A percentile compares a stretch with the other conserved stretches of the same genome.
phyloP scores from a whole-genome alignment of 2,888 invertebrate species.

The Chymomyza fuscimana region DNA sequence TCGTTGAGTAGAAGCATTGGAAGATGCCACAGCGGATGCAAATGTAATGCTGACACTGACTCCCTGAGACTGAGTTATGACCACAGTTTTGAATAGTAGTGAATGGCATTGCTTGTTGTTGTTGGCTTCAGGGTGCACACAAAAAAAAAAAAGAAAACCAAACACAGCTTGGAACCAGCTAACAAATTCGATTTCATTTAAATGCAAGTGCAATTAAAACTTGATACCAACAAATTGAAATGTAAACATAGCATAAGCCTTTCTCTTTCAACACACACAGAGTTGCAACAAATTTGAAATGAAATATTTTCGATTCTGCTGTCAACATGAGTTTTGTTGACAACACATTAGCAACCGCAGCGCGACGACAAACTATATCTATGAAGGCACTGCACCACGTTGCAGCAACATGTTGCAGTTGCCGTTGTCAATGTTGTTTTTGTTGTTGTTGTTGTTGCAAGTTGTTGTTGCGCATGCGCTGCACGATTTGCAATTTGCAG shows the following conservation, averaged over 20 bases:
- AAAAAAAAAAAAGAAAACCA: neutral
- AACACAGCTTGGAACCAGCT: neutral
- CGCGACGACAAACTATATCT: constrained; percentile 14
- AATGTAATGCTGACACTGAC: neutral
- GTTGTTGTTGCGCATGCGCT: constrained; percentile 64
- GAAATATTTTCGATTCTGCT: constrained; percentile 75
- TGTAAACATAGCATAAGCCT: constrained; percentile 12
- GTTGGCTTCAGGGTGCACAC: neutral
- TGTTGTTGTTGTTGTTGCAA: neutral
- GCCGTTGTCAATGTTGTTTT: constrained; percentile 38
- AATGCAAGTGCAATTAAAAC: constrained; percentile 31
- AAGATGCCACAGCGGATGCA: constrained; percentile 23
- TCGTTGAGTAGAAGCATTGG: neutral
- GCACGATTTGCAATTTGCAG: constrained; percentile 72
- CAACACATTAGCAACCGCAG: constrained; percentile 72
- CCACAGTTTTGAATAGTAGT: neutral
- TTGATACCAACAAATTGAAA: neutral
- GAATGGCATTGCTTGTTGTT: neutral
- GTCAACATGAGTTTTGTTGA: constrained; percentile 71
- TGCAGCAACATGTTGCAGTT: constrained; percentile 54
- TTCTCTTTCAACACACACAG: constrained; percentile 27
- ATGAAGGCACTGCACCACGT: neutral
- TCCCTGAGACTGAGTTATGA: constrained; percentile 22
- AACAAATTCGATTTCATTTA: neutral
- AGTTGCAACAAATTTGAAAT: constrained; percentile 62